These are phyloP conservation scores for Laticauda colubrina DNA, from an alignment of 2,113 vertebrate species.

Conservation along the genomic window DNA sequence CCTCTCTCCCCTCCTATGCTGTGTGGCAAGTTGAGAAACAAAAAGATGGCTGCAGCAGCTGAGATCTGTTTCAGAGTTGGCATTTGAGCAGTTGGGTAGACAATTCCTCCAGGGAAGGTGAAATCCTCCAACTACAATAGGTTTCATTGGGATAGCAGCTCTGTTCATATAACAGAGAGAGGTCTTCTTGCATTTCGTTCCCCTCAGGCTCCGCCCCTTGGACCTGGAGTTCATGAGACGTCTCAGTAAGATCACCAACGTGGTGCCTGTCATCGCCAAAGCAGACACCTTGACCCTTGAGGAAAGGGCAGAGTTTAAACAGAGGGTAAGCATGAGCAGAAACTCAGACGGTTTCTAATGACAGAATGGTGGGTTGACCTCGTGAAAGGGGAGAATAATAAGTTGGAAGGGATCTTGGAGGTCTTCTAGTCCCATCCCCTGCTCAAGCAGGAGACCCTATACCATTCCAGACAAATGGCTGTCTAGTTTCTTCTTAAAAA, in stretches of 20 bases:
- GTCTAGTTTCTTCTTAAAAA: neutral
- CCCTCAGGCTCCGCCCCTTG: slow-evolving; percentile 81
- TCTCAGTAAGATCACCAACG: slow-evolving; percentile 83
- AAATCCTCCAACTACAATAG: neutral
- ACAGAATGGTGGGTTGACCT: neutral
- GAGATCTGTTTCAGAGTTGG: too few species aligned
- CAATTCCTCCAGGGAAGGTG: neutral
- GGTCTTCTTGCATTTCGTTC: neutral
- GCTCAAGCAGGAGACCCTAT: neutral
- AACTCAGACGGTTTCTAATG: neutral
- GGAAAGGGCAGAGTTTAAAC: slow-evolving; percentile 84
- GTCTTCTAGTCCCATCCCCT: neutral
- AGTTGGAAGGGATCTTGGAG: too few species aligned
- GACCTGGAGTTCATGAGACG: slow-evolving; percentile 88
- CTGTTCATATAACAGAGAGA: too few species aligned
- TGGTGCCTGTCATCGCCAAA: slow-evolving; percentile 87
- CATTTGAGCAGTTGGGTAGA: neutral
- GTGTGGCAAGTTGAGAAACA: too few species aligned
- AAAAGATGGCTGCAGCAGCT: too few species aligned
- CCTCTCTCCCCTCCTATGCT: too few species aligned
- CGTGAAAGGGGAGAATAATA: neutral
- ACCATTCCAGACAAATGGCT: neutral
- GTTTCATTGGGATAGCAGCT: fast-evolving
- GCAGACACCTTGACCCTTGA: slow-evolving; percentile 86
- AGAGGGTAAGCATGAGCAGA: slow-evolving; percentile 71